Conservation (phyloP, 2,113 vertebrate genomes). For the Dipodomys ordii region DNA sequence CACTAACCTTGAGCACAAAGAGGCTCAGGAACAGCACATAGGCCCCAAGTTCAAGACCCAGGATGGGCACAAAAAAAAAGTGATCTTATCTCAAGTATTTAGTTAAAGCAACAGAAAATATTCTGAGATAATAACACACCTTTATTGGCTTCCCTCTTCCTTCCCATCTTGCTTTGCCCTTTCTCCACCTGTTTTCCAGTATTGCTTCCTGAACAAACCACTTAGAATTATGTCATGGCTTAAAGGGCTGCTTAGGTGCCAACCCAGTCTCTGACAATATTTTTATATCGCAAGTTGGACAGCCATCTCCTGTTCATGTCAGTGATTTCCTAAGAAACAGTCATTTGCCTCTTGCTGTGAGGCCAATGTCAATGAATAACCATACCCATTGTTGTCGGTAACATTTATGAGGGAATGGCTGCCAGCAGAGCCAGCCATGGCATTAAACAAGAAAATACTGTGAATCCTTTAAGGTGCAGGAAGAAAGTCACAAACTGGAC, state of each 20-base stretch:
- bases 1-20: too few species aligned
- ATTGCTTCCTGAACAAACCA: not conserved
- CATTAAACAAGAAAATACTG: conserved; percentile 16
- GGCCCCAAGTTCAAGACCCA: too few species aligned
- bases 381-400: not conserved
- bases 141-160: not conserved
- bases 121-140: not conserved
- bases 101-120: not conserved
- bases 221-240: not conserved
- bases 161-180: not conserved
- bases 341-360: not conserved
- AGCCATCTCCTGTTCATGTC: not conserved
- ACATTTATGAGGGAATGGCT: not conserved
- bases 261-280: not conserved
- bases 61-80: not conserved
- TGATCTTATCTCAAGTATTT: not conserved
- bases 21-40: too few species aligned
- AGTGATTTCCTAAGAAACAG: not conserved
- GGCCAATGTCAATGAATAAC: not conserved
- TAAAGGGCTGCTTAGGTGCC: not conserved
- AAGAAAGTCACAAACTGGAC: conserved; percentile 8
- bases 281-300: not conserved
- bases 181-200: not conserved
- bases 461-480: not conserved
- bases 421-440: not conserved